phyloP scores from a whole-genome alignment of 2,113 vertebrate species.

The Hemibagrus wyckioides region DNA sequence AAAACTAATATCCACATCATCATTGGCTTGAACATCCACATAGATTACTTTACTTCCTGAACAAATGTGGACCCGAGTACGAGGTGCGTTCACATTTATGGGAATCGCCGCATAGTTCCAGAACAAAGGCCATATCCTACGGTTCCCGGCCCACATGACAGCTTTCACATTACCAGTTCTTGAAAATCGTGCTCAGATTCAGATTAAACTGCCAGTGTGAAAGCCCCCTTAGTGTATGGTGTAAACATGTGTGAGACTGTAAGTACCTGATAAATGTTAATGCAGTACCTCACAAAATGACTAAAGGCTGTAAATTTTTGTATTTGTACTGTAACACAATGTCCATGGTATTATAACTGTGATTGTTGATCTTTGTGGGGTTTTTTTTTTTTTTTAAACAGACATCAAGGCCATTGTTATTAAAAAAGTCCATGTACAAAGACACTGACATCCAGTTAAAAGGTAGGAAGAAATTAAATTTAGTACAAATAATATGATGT shows the following conservation, averaged over 20 bases:
- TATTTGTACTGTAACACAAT: neutral
- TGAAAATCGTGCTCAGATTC: too few species aligned
- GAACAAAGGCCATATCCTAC: too few species aligned
- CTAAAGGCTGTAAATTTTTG: neutral
- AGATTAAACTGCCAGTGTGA: too few species aligned
- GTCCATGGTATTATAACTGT: neutral
- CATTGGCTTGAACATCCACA: too few species aligned
- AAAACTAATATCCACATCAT: too few species aligned
- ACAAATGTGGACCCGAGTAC: too few species aligned
- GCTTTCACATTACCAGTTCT: too few species aligned
- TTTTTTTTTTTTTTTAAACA: constrained; percentile 56
- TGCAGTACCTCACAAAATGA: neutral
- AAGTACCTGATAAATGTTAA: neutral
- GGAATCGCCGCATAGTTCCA: too few species aligned
- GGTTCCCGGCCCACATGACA: too few species aligned
- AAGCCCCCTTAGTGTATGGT: neutral
- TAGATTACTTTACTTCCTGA: too few species aligned
- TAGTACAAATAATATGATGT: neutral
- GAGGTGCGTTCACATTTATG: too few species aligned
- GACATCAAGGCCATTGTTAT: constrained; percentile 77
- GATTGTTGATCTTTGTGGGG: neutral
- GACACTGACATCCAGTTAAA: constrained; percentile 79
- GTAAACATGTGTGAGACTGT: too few species aligned
- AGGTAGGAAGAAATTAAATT: constrained; percentile 65
- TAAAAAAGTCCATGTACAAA: constrained; percentile 84